These are phyloP conservation scores for Pomacea maculata DNA, from an alignment of 1,140 invertebrate genomes.

Conservation along the genomic window DNA sequence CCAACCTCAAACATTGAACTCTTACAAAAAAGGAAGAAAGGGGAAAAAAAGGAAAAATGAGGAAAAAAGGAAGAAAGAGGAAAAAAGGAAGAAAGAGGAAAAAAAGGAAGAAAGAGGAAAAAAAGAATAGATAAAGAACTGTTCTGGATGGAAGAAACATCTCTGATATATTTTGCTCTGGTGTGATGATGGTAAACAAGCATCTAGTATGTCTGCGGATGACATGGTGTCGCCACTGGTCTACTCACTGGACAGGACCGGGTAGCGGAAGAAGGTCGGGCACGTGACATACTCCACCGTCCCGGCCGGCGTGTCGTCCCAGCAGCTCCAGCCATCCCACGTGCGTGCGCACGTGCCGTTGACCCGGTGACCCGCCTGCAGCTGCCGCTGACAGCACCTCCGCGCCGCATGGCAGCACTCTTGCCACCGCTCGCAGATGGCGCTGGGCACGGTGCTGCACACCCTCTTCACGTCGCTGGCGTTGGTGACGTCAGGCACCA, in stretches of 20 bases:
- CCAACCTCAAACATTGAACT: no score
- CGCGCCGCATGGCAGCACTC: conserved; percentile 41
- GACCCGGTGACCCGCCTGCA: conserved; percentile 51
- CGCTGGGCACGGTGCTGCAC: conserved; percentile 39
- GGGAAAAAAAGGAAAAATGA: no score
- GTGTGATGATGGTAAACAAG: no score
- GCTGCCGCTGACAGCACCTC: conserved; percentile 44
- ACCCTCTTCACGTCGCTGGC: conserved; percentile 32
- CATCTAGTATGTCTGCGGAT: no score
- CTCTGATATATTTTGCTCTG: no score
- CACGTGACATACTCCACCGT: conserved; percentile 76
- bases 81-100: no score
- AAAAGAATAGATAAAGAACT: no score
- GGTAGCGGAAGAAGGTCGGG: conserved; percentile 72
- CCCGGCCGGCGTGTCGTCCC: conserved; percentile 82
- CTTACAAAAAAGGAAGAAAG: no score
- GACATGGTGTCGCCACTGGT: no score
- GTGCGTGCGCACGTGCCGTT: conserved; percentile 73
- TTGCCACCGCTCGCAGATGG: conserved; percentile 45
- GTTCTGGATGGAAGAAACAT: no score
- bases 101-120: no score
- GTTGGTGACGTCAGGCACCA: conserved; percentile 39
- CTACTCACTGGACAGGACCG: conserved; percentile 47
- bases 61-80: no score
- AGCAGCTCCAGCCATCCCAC: conserved; percentile 89